Evolutionary conservation across 2,797 vertebrate genomes (phyloP), one percentile per base, ranked within the genome.

Genomic region (Alectoris magna): DNA sequence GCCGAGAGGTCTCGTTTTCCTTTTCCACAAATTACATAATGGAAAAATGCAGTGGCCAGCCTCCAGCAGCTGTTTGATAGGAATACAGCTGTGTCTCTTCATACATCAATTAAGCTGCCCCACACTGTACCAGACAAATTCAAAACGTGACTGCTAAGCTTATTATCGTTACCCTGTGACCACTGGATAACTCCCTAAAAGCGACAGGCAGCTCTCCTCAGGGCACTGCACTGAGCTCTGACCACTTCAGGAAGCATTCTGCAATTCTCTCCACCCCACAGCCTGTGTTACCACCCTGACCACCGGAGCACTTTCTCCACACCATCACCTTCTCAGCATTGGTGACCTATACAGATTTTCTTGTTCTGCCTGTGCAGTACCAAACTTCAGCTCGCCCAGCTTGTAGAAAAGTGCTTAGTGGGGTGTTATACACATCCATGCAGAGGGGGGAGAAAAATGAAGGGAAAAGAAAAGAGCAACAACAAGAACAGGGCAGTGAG

Each of bases 401-500:
- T 88, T 67, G 38, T 31, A 55, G 14, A 44, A 19, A 48, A 93
- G 75, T 26, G 31, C 41, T 82, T 82, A 86, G 83, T 22, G 62
- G 62, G 51, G 74, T 59, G 68, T 83, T 56, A 68, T 7, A 72
- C 26, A 80, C 21, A 56, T 43, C 67, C 10, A 3, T 31, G 58
- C 19, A 72, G 24, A 43, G 77, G 43, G 21, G 59, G 43, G 14
- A 22, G 21, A 41, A 17, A 11, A 31, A 44, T 31, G 11, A 2
- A 53, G n/a, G 15, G 43, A 10, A 75, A 19, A 36, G 58, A 76
- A 73, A 38, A 51, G 17, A 5, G 0, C 62, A 77, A 75, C 75
- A 84, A 59, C 24, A 85, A 83, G 82, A 90, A 84, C 55, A 81
- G 76, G 76, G 38, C 82, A 95, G 73, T 49, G 87, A 87, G 39